Conservation (phyloP, 2,113 vertebrate species). For the Sturnus vulgaris region DNA sequence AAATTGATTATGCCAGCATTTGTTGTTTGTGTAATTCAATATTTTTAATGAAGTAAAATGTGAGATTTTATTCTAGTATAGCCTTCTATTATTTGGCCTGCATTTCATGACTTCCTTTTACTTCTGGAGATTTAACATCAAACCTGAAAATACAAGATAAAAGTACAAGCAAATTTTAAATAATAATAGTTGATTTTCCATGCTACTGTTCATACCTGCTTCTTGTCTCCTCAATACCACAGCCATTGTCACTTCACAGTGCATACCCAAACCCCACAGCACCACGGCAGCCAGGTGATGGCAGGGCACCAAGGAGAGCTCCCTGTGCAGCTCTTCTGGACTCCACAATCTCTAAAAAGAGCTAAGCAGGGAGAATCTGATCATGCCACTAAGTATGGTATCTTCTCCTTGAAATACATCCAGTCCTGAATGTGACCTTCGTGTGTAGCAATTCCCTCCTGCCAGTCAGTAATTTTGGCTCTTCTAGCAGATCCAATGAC, state of each 20-base stretch:
- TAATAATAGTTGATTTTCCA: background rate
- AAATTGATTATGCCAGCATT: background rate
- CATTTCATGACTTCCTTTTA: background rate
- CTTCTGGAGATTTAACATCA: background rate
- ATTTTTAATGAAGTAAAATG: background rate
- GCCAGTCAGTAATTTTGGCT: background rate
- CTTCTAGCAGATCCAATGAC: background rate
- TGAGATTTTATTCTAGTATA: background rate
- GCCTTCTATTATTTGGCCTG: background rate
- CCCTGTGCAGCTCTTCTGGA: background rate
- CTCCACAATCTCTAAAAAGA: background rate
- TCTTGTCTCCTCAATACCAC: background rate
- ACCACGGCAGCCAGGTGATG: rapidly evolving
- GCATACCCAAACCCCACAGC: background rate
- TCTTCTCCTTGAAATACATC: background rate
- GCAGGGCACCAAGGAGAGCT: background rate
- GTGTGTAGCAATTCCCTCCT: background rate
- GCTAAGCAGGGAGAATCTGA: background rate
- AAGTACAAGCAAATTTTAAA: background rate
- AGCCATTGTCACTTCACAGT: background rate
- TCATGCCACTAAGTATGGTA: background rate
- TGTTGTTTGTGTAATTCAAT: background rate
- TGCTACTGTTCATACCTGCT: background rate
- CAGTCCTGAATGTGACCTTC: background rate
- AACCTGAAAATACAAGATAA: background rate